Evolutionary conservation across 2,888 invertebrate species (phyloP).

Genomic region (Netelia fuscicornis): DNA sequence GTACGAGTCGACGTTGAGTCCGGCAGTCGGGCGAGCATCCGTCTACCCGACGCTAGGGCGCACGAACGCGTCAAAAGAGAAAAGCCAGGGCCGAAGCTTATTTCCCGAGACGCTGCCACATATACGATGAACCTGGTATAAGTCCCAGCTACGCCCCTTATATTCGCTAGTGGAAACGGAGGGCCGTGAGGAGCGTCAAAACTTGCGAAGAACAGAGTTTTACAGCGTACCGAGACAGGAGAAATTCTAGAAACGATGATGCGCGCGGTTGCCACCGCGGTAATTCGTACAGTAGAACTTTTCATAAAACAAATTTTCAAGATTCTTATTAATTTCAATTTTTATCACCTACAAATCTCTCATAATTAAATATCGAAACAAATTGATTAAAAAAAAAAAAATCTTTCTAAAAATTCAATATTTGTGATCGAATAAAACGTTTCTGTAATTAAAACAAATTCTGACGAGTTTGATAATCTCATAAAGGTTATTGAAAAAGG

Average conservation of each 20-base stretch:
- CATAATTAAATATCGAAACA: not conserved
- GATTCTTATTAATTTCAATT: not conserved
- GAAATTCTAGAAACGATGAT: constrained; percentile 37
- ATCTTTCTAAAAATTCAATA: not conserved
- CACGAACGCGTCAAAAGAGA: constrained; percentile 74
- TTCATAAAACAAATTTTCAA: constrained; percentile 11
- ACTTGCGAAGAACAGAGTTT: constrained; percentile 68
- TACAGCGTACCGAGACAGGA: constrained; percentile 45
- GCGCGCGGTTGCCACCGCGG: not conserved
- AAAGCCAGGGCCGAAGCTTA: constrained; percentile 77
- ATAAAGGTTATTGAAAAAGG: not conserved
- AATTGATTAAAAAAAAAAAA: no score
- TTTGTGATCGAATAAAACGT: not conserved
- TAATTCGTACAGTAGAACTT: constrained; percentile 2
- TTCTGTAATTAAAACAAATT: not conserved
- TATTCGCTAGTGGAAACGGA: constrained; percentile 10
- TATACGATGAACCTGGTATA: constrained; percentile 5
- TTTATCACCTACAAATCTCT: not conserved
- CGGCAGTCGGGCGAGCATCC: constrained; percentile 26
- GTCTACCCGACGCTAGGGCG: constrained; percentile 37
- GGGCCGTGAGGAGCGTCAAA: constrained; percentile 73
- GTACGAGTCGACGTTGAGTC: constrained; percentile 55
- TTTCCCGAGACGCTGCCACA: constrained; percentile 76
- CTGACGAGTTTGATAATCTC: no score
- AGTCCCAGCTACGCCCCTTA: constrained; percentile 23